phyloP scores from a whole-genome alignment of 1,140 invertebrate species.

The Ephestia elutella region DNA sequence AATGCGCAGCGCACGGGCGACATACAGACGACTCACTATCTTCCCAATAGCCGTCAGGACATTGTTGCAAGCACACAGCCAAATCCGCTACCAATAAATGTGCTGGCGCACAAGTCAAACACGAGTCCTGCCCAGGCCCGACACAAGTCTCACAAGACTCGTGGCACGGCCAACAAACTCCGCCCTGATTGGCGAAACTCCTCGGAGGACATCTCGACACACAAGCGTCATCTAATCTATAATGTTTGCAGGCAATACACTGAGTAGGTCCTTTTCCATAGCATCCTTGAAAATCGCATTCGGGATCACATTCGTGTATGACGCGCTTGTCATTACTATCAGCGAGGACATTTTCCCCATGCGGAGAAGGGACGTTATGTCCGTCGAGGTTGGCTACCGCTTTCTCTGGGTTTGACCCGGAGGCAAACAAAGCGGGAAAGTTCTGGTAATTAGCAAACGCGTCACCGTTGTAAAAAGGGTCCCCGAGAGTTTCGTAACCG shows the following conservation, averaged over 20 bases:
- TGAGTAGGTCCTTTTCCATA: slow-evolving; percentile 87
- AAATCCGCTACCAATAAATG: slow-evolving; percentile 86
- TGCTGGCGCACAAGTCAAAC: slow-evolving; percentile 85
- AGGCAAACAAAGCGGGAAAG: slow-evolving; percentile 81
- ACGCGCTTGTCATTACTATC: slow-evolving; percentile 78
- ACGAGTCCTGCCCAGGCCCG: slow-evolving; percentile 87
- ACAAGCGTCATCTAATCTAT: slow-evolving; percentile 85
- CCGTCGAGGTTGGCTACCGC: slow-evolving; percentile 82
- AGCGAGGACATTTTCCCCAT: slow-evolving; percentile 72
- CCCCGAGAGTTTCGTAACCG: slow-evolving; percentile 62
- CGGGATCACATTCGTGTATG: slow-evolving; percentile 85
- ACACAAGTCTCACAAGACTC: slow-evolving; percentile 89
- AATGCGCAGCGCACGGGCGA: slow-evolving; percentile 83
- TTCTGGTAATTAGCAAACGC: slow-evolving; percentile 78
- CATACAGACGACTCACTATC: slow-evolving; percentile 84
- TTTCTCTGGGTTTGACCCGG: slow-evolving; percentile 81
- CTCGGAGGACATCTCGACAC: slow-evolving; percentile 86
- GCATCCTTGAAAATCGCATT: slow-evolving; percentile 87
- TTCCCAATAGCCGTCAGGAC: slow-evolving; percentile 90
- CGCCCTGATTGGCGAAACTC: slow-evolving; percentile 85
- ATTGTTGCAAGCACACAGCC: slow-evolving; percentile 87
- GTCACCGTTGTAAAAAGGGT: slow-evolving; percentile 78
- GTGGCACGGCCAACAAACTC: slow-evolving; percentile 87
- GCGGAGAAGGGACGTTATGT: slow-evolving; percentile 74
- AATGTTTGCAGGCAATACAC: slow-evolving; percentile 86